Base-by-base conservation (phyloP, 35 echinoderm and acorn worm genomes). In the Apostichopus japonicus region DNA sequence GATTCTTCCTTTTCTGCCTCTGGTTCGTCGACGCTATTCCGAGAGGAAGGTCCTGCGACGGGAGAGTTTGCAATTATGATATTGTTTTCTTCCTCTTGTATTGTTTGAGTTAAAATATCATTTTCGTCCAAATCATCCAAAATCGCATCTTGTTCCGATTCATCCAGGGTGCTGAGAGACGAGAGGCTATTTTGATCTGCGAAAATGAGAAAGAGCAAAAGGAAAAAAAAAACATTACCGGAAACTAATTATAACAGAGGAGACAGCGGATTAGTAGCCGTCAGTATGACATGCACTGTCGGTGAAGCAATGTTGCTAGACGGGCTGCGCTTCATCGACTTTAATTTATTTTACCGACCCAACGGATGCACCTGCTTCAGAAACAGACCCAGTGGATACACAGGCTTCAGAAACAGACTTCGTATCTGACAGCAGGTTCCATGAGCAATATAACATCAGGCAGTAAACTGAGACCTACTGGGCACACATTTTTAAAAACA, bases 91-190 rank as follows among this genome's bases (percentile, higher is more conserved):
- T 89, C 86, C 19, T 84, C 81, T 58, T 91, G 59, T 72, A 89
- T 23, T 27, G 61, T 19, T 8, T 67, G 44, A 10, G 27, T 4
- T 6, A 71, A 72, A 19, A 89, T 25, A 3, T 89, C 33, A 51
- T 72, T 54, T 51, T 87, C 86, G 4, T 87, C 86, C 7, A 87
- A 24, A 22, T 87, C 86, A n/a, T 87, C 86, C 57, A 87, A 22
- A 5, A 71, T 19, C 13, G 23, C 19, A 21, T 87, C 86, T 87
- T 52, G 51, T 86, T 86, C 82, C 55, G 54, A 15, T 53, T 87
- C 86, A 87, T 87, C 86, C 21, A 87, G 56, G 54, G 86, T 78
- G 51, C 88, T 78, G 67, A 90, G 23, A 8, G 88, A 90, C 6
- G 88, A 90, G 5, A 52, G 24, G 53, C 88, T 90, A 10, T 54